phyloP scores from a whole-genome alignment of 1,140 invertebrate genomes.

The Drosophila willistoni region DNA sequence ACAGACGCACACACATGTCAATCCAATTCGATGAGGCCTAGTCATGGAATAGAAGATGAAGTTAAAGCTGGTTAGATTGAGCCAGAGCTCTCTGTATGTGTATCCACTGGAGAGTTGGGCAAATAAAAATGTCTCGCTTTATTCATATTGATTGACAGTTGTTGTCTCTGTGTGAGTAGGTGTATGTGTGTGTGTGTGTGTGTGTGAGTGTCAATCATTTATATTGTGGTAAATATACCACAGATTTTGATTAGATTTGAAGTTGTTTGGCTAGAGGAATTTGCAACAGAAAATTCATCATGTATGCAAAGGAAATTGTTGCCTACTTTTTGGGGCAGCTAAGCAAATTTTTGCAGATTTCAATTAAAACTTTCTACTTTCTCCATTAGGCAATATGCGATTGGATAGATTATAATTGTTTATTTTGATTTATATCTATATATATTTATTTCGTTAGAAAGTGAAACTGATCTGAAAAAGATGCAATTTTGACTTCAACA shows the following conservation, averaged over 20 bases:
- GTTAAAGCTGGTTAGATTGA: conserved; percentile 11
- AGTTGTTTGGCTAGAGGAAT: conserved; percentile 3
- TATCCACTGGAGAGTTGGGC: conserved; percentile 37
- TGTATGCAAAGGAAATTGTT: not conserved
- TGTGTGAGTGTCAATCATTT: conserved; percentile 6
- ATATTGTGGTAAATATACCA: conserved; percentile 8
- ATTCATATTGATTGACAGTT: conserved; percentile 55
- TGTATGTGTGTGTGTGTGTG: not conserved
- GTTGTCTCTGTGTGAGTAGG: conserved; percentile 13
- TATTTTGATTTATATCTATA: no score
- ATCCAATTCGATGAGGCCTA: conserved; percentile 62
- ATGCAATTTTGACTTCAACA: no score
- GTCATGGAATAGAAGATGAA: conserved; percentile 13
- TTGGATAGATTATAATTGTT: no score
- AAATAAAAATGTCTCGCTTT: conserved; percentile 61
- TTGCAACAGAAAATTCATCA: not conserved
- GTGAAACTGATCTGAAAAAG: no score
- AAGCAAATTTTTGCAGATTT: no score
- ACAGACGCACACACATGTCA: conserved; percentile 47
- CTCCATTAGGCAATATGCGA: no score
- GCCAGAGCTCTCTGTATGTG: conserved; percentile 28
- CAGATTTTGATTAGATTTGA: conserved; percentile 15
- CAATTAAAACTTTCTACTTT: not conserved
- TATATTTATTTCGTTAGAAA: no score
- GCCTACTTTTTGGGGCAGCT: not conserved